These are phyloP conservation scores for Carterocephalus palaemon DNA, from an alignment of 2,888 invertebrate genomes.

Conservation along the genomic window DNA sequence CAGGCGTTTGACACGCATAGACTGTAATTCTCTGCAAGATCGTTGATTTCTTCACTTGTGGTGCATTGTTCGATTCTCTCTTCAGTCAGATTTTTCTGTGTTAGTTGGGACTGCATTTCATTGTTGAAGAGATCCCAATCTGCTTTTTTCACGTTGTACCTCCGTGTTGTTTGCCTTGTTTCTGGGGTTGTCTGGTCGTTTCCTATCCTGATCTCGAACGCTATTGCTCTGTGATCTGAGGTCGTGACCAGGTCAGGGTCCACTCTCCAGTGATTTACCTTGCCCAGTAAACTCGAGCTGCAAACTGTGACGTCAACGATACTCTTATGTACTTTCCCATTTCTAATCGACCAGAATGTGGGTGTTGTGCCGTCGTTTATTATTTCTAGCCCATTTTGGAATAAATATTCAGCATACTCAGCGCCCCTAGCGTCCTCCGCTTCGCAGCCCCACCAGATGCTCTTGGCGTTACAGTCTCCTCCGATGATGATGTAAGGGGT, in stretches of 20 bases:
- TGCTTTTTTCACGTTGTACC: slow-evolving; percentile 4
- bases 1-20: not conserved
- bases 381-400: slow-evolving; percentile 3
- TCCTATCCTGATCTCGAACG: not conserved
- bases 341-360: slow-evolving; percentile 13
- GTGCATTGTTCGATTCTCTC: not conserved
- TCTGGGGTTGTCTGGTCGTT: not conserved
- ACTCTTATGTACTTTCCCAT: not conserved
- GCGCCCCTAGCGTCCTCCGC: slow-evolving; percentile 21
- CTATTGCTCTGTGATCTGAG: not conserved
- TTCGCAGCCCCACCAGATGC: slow-evolving; percentile 25
- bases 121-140: not conserved
- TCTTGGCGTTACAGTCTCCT: slow-evolving; percentile 25
- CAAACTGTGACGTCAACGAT: not conserved
- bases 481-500: slow-evolving; percentile 2
- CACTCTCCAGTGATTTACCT: not conserved
- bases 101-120: not conserved
- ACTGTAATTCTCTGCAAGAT: not conserved
- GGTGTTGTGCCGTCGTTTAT: slow-evolving; percentile 13
- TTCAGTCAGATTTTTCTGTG: not conserved
- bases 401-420: not conserved
- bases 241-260: not conserved
- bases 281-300: not conserved
- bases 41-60: not conserved
- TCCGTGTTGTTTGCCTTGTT: not conserved